Conservation (phyloP, 2,888 invertebrate genomes). For the Noctua janthe region DNA sequence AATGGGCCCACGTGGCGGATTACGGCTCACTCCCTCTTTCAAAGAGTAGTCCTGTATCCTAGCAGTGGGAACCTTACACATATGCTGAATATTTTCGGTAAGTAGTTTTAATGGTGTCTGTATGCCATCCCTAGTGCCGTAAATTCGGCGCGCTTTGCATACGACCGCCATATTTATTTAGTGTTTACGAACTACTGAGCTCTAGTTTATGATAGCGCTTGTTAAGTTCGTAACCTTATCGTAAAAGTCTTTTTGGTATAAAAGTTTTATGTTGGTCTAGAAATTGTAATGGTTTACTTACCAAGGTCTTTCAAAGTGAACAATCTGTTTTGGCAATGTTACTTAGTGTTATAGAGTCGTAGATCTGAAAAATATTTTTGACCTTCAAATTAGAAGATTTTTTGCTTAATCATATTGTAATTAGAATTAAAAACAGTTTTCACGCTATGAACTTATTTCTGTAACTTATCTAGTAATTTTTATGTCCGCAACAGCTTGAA, state of each 20-base stretch:
- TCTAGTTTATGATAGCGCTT: slow-evolving; percentile 25
- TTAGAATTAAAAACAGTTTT: not conserved
- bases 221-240: slow-evolving; percentile 14
- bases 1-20: not conserved
- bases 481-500: not conserved
- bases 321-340: not conserved
- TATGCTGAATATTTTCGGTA: not conserved
- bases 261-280: not conserved
- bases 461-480: not conserved
- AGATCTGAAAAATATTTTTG: not conserved
- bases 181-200: slow-evolving; percentile 8
- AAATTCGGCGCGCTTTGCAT: slow-evolving; percentile 33
- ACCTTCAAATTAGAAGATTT: not conserved
- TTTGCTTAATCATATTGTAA: not conserved
- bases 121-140: slow-evolving; percentile 26
- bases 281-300: not conserved
- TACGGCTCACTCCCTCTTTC: too few relatives aligned
- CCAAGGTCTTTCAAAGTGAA: not conserved
- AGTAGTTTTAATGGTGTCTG: not conserved
- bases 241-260: not conserved
- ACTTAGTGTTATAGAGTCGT: not conserved
- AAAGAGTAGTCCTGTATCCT: not conserved
- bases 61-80: not conserved
- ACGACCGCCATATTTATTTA: slow-evolving; percentile 34
- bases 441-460: not conserved